Evolutionary conservation across 1,140 invertebrate genomes (phyloP).

Genomic region (Helicoverpa armigera): DNA sequence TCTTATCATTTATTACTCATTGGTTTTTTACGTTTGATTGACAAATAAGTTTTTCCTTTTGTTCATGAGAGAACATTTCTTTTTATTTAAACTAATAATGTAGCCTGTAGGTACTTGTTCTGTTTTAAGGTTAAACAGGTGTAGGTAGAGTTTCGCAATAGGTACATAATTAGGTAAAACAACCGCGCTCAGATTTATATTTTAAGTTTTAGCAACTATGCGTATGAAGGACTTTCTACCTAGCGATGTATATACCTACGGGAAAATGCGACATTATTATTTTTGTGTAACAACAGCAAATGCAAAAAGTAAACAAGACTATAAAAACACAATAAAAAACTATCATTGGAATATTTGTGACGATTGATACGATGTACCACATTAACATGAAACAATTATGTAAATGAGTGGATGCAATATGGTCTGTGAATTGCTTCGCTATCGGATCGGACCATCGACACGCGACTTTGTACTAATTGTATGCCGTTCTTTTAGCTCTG

Average conservation of each 20-base stretch:
- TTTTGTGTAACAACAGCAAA: too few relatives aligned
- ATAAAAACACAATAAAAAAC: conserved; percentile 10
- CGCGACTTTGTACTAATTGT: conserved; percentile 71
- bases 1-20: conserved; percentile 24
- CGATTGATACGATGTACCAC: conserved; percentile 3
- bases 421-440: conserved; percentile 76
- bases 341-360: neutral
- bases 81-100: too few relatives aligned
- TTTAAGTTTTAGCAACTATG: too few relatives aligned
- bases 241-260: too few relatives aligned
- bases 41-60: conserved; percentile 7
- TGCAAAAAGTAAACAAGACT: too few relatives aligned
- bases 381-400: conserved; percentile 75
- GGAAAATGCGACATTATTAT: too few relatives aligned
- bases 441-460: conserved; percentile 75
- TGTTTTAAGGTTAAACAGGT: too few relatives aligned
- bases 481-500: conserved; percentile 52
- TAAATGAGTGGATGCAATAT: conserved; percentile 83
- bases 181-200: too few relatives aligned
- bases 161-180: too few relatives aligned
- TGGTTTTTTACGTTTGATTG: conserved; percentile 14
- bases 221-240: too few relatives aligned
- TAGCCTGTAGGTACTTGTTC: too few relatives aligned
- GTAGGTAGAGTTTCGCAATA: too few relatives aligned
- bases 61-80: neutral